phyloP scores from a whole-genome alignment of 2,113 vertebrate genomes.

The Ranitomeya variabilis region DNA sequence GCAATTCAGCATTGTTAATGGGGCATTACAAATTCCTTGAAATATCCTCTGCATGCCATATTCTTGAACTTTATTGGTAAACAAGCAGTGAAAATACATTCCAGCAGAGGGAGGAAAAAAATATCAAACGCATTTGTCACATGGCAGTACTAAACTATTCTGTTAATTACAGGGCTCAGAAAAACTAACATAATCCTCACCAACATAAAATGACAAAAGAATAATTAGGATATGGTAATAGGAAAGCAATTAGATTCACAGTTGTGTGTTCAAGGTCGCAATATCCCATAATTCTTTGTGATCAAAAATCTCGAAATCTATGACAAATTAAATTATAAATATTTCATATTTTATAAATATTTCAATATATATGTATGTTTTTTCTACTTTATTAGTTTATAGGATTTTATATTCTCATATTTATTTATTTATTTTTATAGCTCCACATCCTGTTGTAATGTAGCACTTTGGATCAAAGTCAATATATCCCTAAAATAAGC shows the following conservation, averaged over 20 bases:
- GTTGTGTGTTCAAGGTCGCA: slow-evolving; percentile 26
- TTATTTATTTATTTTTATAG: too few species aligned
- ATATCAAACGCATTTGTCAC: slow-evolving; percentile 54
- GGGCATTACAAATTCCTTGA: slow-evolving; percentile 53
- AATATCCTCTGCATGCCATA: slow-evolving; percentile 50
- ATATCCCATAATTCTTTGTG: slow-evolving; percentile 21
- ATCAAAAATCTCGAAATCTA: slow-evolving; percentile 16
- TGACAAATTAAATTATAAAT: neutral
- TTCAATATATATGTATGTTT: neutral
- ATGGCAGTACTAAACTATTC: slow-evolving; percentile 51
- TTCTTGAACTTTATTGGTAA: slow-evolving; percentile 51
- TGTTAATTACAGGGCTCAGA: slow-evolving; percentile 56
- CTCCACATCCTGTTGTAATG: too few species aligned
- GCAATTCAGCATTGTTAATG: slow-evolving; percentile 54
- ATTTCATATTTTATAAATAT: neutral
- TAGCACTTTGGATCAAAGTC: too few species aligned
- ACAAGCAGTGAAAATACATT: slow-evolving; percentile 48
- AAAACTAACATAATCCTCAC: slow-evolving; percentile 53
- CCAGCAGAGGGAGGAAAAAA: slow-evolving; percentile 32
- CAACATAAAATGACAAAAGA: slow-evolving; percentile 50
- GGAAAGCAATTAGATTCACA: slow-evolving; percentile 43
- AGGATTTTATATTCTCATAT: neutral
- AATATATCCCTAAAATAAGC: too few species aligned
- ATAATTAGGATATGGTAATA: slow-evolving; percentile 57
- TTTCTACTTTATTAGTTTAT: neutral